These are phyloP conservation scores for Cephalopholis sonnerati DNA, from an alignment of 2,113 vertebrate genomes.

Conservation along the genomic window DNA sequence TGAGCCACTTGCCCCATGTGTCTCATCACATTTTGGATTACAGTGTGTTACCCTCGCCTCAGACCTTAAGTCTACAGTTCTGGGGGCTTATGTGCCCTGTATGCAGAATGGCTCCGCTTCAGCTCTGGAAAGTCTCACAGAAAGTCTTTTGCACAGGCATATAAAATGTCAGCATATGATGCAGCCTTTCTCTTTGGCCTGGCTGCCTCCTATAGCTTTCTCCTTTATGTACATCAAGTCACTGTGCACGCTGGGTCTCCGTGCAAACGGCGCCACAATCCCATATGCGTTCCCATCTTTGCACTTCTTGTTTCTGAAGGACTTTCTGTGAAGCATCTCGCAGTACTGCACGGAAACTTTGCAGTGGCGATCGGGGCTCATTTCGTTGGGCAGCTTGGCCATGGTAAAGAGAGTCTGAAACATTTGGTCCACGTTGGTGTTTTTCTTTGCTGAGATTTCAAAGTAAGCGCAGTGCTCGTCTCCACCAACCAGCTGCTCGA, in stretches of 20 bases:
- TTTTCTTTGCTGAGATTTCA: slow-evolving; percentile 96
- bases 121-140: background rate
- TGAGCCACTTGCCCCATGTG: slow-evolving; percentile 2
- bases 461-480: slow-evolving; percentile 95
- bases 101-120: slow-evolving; percentile 3
- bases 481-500: slow-evolving; percentile 89
- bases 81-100: background rate
- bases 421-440: slow-evolving; percentile 96
- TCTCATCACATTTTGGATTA: slow-evolving; percentile 6
- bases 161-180: slow-evolving; percentile 89
- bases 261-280: slow-evolving; percentile 93
- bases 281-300: slow-evolving; percentile 93
- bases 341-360: slow-evolving; percentile 93
- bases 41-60: background rate
- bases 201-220: slow-evolving; percentile 89
- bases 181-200: slow-evolving; percentile 93
- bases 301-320: slow-evolving; percentile 88
- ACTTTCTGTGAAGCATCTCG: slow-evolving; percentile 92
- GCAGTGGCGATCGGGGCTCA: slow-evolving; percentile 97
- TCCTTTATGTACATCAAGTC: slow-evolving; percentile 98
- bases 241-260: slow-evolving; percentile 96
- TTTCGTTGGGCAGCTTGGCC: slow-evolving; percentile 96
- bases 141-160: slow-evolving; percentile 16
- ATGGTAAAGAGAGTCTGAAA: slow-evolving; percentile 95
- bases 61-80: background rate